Evolutionary conservation across 2,113 vertebrate species (phyloP), one percentile per base, ranked within the genome.

Genomic region (Semnornis frantzii): DNA sequence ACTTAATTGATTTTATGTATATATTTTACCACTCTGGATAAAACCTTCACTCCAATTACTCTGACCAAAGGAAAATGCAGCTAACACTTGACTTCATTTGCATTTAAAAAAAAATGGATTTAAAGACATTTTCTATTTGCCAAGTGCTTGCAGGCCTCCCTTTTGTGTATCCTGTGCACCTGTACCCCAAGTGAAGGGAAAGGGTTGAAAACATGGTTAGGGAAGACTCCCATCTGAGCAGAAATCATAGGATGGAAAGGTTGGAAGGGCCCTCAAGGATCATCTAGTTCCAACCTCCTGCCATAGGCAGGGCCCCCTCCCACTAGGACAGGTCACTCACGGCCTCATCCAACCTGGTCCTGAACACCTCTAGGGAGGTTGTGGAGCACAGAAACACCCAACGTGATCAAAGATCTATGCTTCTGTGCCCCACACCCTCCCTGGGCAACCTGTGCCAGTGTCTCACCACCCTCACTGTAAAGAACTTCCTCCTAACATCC

Each of bases 1-100:
- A 78, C 58, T 64, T 71, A 78, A 71, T 37, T 84, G 77, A 84
- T 87, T 84, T 84, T 9, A 89, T 50, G 84, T 73, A 87, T 87
- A 70, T 50, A 78, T 89, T 94, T 89, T 94, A 91, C 74, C 42
- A 59, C 57, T n/a, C 25, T 0, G 2, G 59, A 27, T 27, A 92
- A 89, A 92, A 92, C 78, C 92, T 84, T 77, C 86, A 73, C 77
- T 94, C 74, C 30, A 81, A 60, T 86, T 94, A 86, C 83, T 86
- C n/a, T 73, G 66, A 55, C 33, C 5, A 81, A 93, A 69, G 72
- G 69, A 89, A 60, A 42, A 44, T 85, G 46, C 50, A 83, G 37
- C 70, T 60, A 81, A 81, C 65, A 14, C 57, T 12, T 71, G 34
- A 72, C 92, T 92, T 52, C 52, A 94, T 95, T 95, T 92, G 83